Base-by-base conservation (phyloP, 2,888 invertebrate genomes). In the Lissocephala sabroskyi region DNA sequence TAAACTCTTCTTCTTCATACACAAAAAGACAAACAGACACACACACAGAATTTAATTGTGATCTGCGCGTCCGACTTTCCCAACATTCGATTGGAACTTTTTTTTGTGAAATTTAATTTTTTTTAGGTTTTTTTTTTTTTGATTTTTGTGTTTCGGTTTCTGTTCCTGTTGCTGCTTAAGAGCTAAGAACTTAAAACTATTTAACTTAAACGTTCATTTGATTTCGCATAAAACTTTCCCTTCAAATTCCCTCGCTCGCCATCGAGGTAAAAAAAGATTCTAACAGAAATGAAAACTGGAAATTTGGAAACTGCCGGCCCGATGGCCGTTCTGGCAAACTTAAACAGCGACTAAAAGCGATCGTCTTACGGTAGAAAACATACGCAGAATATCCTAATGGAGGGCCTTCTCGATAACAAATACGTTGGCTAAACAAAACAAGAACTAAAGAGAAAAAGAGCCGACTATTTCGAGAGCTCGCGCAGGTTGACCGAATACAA, bases 131-230 rank as follows among this genome's bases (percentile, higher is more conserved):
- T 46, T 23, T 36, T 41, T 43, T 40, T 52, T 43, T 16, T 33
- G 23, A 39, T 44, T 41, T 47, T 18, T 41, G 26, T 18, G 45
- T 42, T 11, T 39, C 44, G 33, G 35, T 46, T 47, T 16, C 37
- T 40, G 23, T 45, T 59, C 29, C 17, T 30, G 32, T 14, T 39
- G 13, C n/a, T 29, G 16, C 35, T 26, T 46, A 45, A 16, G 33
- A 16, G 17, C 17, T 19, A 37, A 19, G 16, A 16, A 10, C 71
- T 75, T 73, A 78, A 73, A 76, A 78, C 70, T 78, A 74, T 78
- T 73, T 71, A 78, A 80, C 78, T 78, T 75, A 77, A 71, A 79
- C 60, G 61, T 67, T 62, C 67, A 73, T 73, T 75, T 70, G 64
- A 73, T 74, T 64, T 61, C 55, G 53, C 54, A 40, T 65, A 47